These are phyloP conservation scores for Akabosia matsudoensis DNA, from an alignment of 1,140 invertebrate genomes.

Conservation along the genomic window DNA sequence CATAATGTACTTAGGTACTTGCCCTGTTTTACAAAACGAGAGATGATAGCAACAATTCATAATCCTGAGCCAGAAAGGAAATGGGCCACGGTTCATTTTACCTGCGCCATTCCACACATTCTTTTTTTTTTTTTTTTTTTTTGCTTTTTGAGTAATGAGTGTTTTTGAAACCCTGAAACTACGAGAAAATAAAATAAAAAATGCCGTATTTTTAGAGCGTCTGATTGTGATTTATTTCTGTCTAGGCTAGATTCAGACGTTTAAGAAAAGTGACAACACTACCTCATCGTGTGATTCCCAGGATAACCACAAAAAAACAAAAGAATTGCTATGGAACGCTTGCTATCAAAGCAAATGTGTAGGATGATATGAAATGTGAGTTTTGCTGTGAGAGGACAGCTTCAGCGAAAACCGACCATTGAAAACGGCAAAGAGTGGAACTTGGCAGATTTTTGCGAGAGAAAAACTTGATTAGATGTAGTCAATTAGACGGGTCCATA, in stretches of 20 bases:
- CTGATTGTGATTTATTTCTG: conserved; percentile 1
- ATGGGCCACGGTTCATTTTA: conserved; percentile 4
- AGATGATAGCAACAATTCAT: not conserved
- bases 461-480: too few species aligned
- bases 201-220: not conserved
- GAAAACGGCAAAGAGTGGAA: too few species aligned
- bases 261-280: not conserved
- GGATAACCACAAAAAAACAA: not conserved
- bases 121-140: not conserved
- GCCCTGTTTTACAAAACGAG: not conserved
- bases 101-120: not conserved
- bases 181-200: too few species aligned
- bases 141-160: not conserved
- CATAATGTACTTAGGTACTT: too few species aligned
- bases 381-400: too few species aligned
- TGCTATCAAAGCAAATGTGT: too few species aligned
- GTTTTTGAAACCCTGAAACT: not conserved
- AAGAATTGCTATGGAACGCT: not conserved
- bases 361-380: too few species aligned
- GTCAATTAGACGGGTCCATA: too few species aligned
- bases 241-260: not conserved
- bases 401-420: too few species aligned
- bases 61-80: not conserved
- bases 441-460: too few species aligned
- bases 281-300: not conserved